Percentiles rank a stretch among this genome's conserved stretches.
phyloP scores from a whole-genome alignment of 2,888 invertebrate species.

The Lepidocyrtoides sp. region DNA sequence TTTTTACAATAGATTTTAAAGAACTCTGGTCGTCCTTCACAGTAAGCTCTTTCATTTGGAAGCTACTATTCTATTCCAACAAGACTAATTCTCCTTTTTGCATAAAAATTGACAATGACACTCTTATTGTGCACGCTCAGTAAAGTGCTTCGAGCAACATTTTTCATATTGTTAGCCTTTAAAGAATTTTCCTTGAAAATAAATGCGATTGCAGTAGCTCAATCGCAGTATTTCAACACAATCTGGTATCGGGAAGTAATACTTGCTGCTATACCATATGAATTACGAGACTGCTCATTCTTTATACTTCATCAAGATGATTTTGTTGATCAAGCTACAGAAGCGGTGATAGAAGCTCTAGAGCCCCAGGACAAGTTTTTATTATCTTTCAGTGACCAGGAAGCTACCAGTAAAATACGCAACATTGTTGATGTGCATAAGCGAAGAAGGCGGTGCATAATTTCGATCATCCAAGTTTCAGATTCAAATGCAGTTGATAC shows the following conservation, averaged over 20 bases:
- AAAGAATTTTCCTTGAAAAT: not conserved
- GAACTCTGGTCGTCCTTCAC: no score
- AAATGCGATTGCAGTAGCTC: not conserved
- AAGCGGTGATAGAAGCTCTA: not conserved
- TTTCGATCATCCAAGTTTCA: constrained; percentile 47
- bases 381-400: constrained; percentile 17
- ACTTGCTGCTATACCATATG: not conserved
- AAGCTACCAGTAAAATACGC: not conserved
- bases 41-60: no score
- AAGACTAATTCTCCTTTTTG: no score
- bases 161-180: not conserved
- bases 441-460: constrained; percentile 9
- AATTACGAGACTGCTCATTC: constrained; percentile 43
- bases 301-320: constrained; percentile 9
- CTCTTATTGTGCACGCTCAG: not conserved
- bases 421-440: constrained; percentile 51
- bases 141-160: not conserved
- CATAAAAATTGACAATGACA: not conserved
- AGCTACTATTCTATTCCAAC: no score
- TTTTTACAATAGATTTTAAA: no score
- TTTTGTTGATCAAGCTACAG: not conserved
- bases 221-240: not conserved
- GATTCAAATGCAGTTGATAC: not conserved
- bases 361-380: constrained; percentile 43
- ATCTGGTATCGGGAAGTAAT: not conserved